phyloP scores from a whole-genome alignment of 2,113 vertebrate species.

The Callorhinus ursinus region DNA sequence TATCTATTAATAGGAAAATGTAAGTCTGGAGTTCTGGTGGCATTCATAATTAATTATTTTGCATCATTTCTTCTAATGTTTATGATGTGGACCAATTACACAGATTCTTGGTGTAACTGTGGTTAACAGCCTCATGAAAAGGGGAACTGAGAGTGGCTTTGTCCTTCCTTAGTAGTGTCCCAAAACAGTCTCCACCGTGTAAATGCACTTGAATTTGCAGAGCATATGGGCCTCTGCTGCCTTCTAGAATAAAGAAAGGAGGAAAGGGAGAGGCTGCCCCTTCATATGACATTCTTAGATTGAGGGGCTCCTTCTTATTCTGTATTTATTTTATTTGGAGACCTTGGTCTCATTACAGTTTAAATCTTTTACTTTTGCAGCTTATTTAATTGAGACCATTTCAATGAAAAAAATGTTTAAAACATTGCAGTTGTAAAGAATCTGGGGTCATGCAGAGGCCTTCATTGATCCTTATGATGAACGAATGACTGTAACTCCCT shows the following conservation, averaged over 20 bases:
- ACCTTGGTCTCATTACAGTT: slow-evolving; percentile 45
- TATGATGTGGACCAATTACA: not conserved
- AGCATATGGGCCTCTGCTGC: not conserved
- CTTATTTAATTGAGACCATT: slow-evolving; percentile 62
- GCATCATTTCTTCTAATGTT: not conserved
- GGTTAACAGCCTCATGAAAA: not conserved
- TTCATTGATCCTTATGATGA: slow-evolving; percentile 63
- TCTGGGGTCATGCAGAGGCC: slow-evolving; percentile 49
- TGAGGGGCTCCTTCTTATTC: not conserved
- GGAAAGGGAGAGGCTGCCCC: not conserved
- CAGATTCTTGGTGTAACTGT: not conserved
- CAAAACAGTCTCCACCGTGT: not conserved
- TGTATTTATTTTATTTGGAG: slow-evolving; percentile 47
- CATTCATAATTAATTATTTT: not conserved
- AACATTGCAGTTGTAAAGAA: slow-evolving; percentile 39
- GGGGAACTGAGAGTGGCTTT: not conserved
- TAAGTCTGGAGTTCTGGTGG: not conserved
- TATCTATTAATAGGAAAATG: not conserved
- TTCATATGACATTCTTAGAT: not conserved
- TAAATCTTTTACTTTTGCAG: not conserved
- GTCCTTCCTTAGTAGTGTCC: not conserved
- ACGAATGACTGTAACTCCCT: not conserved
- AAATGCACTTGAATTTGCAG: not conserved
- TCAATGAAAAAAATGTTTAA: slow-evolving; percentile 43
- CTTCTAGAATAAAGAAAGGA: not conserved